Evolutionary conservation across 2,888 invertebrate genomes (phyloP).

Genomic region (Pristionchus mayeri): DNA sequence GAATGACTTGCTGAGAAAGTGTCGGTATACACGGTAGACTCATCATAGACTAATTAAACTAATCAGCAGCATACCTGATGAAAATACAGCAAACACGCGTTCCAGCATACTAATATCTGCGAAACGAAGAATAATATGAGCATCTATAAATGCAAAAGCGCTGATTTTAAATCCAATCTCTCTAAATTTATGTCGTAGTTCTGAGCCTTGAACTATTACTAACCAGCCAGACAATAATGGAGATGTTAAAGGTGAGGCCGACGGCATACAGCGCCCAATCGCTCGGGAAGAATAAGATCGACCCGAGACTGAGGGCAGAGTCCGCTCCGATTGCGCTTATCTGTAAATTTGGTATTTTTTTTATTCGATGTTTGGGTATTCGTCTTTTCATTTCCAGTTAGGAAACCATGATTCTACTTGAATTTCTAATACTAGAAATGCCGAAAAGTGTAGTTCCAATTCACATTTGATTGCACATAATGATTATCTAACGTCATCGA

Average conservation of each 20-base stretch:
- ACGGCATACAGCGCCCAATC: background rate
- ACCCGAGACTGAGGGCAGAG: background rate
- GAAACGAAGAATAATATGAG: background rate
- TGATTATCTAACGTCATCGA: no score
- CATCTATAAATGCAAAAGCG: background rate
- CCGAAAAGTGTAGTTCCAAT: no score
- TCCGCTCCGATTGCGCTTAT: background rate
- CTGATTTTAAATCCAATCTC: no score
- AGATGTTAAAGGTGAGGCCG: background rate
- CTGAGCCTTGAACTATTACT: no score
- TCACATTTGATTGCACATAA: no score
- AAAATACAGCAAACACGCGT: background rate
- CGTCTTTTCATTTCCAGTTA: no score
- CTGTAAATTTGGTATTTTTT: background rate
- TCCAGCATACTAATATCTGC: background rate
- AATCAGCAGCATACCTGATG: slow-evolving; percentile 21
- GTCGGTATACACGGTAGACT: background rate
- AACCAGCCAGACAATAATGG: background rate
- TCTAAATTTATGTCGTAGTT: no score
- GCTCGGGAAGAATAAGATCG: background rate
- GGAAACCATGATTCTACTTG: no score
- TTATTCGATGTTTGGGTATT: no score
- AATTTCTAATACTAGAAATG: no score
- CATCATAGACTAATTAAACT: background rate
- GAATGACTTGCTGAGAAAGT: background rate